These are phyloP conservation scores for Neocloeon triangulifer DNA, from an alignment of 1,140 invertebrate genomes.

Conservation along the genomic window DNA sequence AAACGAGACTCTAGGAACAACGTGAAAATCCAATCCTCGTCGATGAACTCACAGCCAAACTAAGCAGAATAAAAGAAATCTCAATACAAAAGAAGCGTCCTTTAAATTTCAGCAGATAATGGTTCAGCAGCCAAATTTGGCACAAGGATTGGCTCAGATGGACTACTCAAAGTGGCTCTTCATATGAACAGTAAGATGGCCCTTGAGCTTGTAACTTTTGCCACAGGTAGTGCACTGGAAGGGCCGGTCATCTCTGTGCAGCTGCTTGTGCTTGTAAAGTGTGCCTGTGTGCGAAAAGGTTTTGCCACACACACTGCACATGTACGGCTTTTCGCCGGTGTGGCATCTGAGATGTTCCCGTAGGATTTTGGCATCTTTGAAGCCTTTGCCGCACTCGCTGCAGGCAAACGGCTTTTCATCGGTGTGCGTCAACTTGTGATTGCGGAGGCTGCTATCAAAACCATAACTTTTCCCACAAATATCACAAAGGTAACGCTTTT, in stretches of 20 bases:
- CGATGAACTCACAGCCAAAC: no score
- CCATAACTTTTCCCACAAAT: constrained; percentile 54
- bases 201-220: constrained; percentile 32
- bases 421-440: no score
- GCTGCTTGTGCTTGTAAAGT: not conserved
- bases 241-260: constrained; percentile 9
- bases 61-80: no score
- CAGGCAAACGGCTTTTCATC: constrained; percentile 26
- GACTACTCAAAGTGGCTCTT: constrained; percentile 12
- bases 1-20: no score
- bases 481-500: constrained; percentile 11
- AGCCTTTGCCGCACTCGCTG: constrained; percentile 26
- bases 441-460: no score
- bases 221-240: constrained; percentile 21
- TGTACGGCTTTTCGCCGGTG: constrained; percentile 32
- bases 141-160: no score
- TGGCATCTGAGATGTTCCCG: constrained; percentile 33
- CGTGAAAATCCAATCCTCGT: no score
- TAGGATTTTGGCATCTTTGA: constrained; percentile 33
- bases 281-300: not conserved
- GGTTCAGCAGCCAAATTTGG: no score
- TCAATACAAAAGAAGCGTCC: no score
- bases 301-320: constrained; percentile 4
- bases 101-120: no score
- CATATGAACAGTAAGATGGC: constrained; percentile 16